Evolutionary conservation across 2,797 vertebrate species (phyloP).

Genomic region (Dicrostonyx torquatus): DNA sequence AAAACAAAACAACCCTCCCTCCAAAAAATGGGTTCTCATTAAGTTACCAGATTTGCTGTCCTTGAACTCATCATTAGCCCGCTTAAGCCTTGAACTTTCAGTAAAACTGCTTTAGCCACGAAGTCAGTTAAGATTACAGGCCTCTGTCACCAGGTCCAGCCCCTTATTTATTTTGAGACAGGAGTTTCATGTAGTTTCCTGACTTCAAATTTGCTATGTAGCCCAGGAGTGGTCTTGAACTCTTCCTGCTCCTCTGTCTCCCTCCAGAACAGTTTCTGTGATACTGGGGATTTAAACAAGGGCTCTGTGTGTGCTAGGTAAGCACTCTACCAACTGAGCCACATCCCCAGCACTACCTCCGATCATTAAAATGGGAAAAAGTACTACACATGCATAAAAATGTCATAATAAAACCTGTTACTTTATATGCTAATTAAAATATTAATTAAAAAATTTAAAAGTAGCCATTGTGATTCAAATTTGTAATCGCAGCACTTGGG

Average conservation of each 20-base stretch:
- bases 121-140: background rate
- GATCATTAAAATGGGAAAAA: background rate
- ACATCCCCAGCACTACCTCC: background rate
- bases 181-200: background rate
- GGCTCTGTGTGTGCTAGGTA: background rate
- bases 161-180: background rate
- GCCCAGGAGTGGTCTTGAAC: background rate
- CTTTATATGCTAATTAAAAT: background rate
- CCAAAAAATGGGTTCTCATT: background rate
- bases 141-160: background rate
- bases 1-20: background rate
- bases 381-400: background rate
- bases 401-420: background rate
- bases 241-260: too few species aligned
- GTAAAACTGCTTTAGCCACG: background rate
- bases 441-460: background rate
- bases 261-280: background rate
- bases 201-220: background rate
- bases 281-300: background rate
- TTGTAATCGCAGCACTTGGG: background rate
- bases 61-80: background rate
- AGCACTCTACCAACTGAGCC: background rate
- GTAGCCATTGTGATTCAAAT: background rate
- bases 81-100: background rate
- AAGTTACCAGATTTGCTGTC: background rate